A percentile compares a stretch with the other conserved stretches of the same genome.
phyloP scores from a whole-genome alignment of 2,797 vertebrate genomes.

The Stomatorhinus walkeri region DNA sequence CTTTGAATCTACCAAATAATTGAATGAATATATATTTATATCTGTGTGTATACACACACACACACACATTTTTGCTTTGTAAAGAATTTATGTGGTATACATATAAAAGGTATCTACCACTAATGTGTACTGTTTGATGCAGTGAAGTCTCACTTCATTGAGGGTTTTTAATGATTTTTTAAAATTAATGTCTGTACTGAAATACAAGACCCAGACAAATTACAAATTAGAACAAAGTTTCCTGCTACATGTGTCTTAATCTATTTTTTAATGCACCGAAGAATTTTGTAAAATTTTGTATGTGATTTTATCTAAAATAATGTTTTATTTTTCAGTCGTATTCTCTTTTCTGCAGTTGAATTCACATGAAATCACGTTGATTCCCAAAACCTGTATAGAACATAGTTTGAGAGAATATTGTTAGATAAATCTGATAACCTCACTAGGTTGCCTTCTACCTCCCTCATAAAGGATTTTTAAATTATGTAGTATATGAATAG shows the following conservation, averaged over 20 bases:
- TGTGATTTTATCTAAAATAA: neutral
- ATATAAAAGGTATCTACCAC: neutral
- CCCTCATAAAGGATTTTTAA: conserved; percentile 2
- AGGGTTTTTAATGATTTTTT: neutral
- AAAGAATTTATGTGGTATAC: neutral
- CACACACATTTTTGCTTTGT: neutral
- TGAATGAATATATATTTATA: neutral
- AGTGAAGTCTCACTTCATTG: neutral
- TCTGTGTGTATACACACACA: neutral
- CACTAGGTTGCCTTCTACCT: neutral
- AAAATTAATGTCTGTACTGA: neutral
- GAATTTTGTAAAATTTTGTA: neutral
- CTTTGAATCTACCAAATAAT: neutral
- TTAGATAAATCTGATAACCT: neutral
- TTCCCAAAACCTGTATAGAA: neutral
- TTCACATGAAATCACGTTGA: neutral
- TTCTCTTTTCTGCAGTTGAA: neutral
- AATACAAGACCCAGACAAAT: neutral
- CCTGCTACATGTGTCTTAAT: neutral
- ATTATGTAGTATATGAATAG: conserved; percentile 11
- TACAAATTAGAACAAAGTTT: neutral
- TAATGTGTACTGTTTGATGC: neutral
- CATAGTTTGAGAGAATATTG: conserved; percentile 7
- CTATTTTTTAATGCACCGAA: neutral
- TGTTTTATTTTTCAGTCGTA: neutral